Conservation (phyloP, 2,113 vertebrate genomes). For the Lampris incognitus region DNA sequence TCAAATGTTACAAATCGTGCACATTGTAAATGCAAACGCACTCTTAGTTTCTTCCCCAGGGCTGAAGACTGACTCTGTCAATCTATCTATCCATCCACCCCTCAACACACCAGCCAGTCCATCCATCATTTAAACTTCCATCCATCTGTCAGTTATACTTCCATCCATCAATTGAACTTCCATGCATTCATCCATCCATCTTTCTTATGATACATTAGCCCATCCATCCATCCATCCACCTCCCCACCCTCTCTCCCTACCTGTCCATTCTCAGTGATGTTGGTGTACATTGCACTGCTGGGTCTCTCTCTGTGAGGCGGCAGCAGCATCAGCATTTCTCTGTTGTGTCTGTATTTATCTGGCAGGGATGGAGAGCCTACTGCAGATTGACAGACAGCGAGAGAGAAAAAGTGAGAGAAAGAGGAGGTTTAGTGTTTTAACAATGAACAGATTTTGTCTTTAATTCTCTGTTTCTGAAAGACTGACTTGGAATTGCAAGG, state of each 20-base stretch:
- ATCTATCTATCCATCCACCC: neutral
- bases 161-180: no score
- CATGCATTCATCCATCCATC: no score
- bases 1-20: neutral
- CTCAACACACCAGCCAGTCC: no score
- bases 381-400: conserved; percentile 36
- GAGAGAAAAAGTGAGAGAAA: neutral
- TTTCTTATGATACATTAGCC: neutral
- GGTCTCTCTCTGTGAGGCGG: conserved; percentile 91
- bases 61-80: neutral
- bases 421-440: neutral
- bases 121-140: no score
- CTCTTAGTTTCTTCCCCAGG: no score
- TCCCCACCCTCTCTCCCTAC: conserved; percentile 65
- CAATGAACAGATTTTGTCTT: neutral
- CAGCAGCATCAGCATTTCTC: conserved; percentile 94
- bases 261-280: conserved; percentile 93
- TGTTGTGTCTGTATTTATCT: conserved; percentile 93
- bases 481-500: no score
- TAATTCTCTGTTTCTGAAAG: no score
- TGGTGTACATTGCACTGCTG: conserved; percentile 94
- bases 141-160: no score
- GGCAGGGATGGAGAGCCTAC: conserved; percentile 95
- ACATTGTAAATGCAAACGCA: no score
- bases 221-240: neutral